phyloP scores from a whole-genome alignment of 1,140 invertebrate species.

The Pseudachorutes palmiensis region DNA sequence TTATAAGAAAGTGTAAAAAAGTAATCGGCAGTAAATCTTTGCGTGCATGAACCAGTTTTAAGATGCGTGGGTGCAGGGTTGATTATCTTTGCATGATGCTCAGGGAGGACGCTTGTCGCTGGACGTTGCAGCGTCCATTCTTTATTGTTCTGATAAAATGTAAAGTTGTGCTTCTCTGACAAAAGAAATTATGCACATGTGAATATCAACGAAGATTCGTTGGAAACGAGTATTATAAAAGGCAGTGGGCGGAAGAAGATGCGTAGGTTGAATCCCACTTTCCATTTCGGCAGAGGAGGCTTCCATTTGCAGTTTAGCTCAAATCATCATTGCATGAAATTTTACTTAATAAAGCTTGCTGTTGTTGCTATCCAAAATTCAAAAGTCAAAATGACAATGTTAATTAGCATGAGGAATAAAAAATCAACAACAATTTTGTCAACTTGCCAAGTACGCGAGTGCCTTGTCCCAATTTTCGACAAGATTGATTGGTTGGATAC shows the following conservation, averaged over 20 bases:
- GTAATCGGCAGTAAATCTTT: background rate
- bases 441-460: too few relatives aligned
- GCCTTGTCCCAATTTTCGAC: too few relatives aligned
- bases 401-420: too few relatives aligned
- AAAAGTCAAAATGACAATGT: background rate
- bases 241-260: background rate
- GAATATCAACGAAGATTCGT: slow-evolving; percentile 1
- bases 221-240: background rate
- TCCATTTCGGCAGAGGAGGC: background rate
- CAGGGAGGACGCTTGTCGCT: background rate
- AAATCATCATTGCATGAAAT: background rate
- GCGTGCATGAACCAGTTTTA: slow-evolving; percentile 8
- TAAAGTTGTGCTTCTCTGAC: background rate
- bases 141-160: slow-evolving; percentile 1
- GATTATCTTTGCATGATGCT: background rate
- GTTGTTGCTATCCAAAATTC: background rate
- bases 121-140: background rate
- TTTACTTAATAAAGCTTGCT: background rate
- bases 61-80: background rate
- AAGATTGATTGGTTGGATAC: too few relatives aligned
- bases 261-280: background rate
- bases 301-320: background rate
- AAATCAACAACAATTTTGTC: too few relatives aligned
- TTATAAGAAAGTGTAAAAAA: too few relatives aligned
- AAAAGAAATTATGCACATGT: slow-evolving; percentile 3